Conservation (phyloP, 1,140 invertebrate species). For the Odontomachus brunneus region DNA sequence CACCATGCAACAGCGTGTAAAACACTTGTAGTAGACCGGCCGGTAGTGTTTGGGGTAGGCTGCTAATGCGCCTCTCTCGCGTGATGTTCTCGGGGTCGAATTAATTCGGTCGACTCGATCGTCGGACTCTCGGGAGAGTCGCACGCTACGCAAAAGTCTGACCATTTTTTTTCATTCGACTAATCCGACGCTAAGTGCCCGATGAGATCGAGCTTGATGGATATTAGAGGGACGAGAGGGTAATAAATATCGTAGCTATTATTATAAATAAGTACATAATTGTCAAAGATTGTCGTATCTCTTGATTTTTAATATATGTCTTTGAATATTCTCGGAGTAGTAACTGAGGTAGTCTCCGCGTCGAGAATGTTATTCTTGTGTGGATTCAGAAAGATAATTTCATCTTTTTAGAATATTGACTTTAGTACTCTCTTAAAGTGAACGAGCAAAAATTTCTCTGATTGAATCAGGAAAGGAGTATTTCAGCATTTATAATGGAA, state of each 20-base stretch:
- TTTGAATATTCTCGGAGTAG: not conserved
- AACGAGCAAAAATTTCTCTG: no score
- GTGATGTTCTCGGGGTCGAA: conserved; percentile 83
- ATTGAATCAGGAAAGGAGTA: no score
- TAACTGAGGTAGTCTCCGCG: not conserved
- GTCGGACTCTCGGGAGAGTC: conserved; percentile 66
- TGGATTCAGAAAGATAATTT: not conserved
- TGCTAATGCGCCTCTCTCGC: conserved; percentile 81
- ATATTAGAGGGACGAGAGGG: not conserved
- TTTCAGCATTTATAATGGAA: no score
- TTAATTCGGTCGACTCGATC: conserved; percentile 83
- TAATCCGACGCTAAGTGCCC: conserved; percentile 11
- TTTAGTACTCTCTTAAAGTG: no score
- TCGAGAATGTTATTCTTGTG: not conserved
- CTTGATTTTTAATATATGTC: conserved; percentile 8
- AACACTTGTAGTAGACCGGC: conserved; percentile 83
- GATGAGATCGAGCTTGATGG: not conserved
- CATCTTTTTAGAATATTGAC: not conserved
- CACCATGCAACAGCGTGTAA: conserved; percentile 81
- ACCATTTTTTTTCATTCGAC: conserved; percentile 43
- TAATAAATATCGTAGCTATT: conserved; percentile 1
- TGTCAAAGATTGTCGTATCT: no score
- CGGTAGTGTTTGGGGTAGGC: conserved; percentile 76
- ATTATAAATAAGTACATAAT: no score
- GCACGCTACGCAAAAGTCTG: conserved; percentile 1